Conservation (phyloP, 2,888 invertebrate species). For the Rhingia rostrata region DNA sequence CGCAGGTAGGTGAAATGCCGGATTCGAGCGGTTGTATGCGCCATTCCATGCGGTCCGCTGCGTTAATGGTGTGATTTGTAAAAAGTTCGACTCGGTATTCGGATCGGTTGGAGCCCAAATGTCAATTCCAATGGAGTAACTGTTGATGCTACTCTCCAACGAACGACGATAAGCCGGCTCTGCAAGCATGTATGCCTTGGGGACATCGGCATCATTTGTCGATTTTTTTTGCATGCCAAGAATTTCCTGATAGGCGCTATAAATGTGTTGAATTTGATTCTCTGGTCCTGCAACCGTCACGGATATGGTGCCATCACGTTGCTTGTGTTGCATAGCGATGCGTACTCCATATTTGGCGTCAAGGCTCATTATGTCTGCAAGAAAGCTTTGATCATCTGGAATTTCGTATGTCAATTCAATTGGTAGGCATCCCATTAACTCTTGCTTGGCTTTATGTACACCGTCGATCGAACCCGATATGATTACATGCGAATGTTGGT, state of each 20-base stretch:
- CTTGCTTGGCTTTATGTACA: constrained; percentile 94
- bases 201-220: constrained; percentile 88
- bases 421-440: constrained; percentile 94
- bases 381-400: constrained; percentile 89
- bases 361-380: constrained; percentile 86
- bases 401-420: constrained; percentile 96
- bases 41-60: neutral
- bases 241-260: constrained; percentile 93
- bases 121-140: constrained; percentile 40
- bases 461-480: constrained; percentile 94
- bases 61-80: constrained; percentile 3
- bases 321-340: constrained; percentile 93
- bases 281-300: constrained; percentile 96
- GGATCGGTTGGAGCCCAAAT: constrained; percentile 52
- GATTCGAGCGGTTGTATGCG: constrained; percentile 38
- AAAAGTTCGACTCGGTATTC: constrained; percentile 31
- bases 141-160: constrained; percentile 57
- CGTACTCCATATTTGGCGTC: constrained; percentile 92
- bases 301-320: constrained; percentile 92
- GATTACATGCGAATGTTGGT: constrained; percentile 94
- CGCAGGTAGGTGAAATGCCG: neutral
- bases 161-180: constrained; percentile 73
- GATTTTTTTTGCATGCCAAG: constrained; percentile 87
- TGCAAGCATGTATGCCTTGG: constrained; percentile 86
- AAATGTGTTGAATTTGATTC: constrained; percentile 92